Evolutionary conservation across 2,113 vertebrate species (phyloP).

Genomic region (Oreotrochilus melanogaster): DNA sequence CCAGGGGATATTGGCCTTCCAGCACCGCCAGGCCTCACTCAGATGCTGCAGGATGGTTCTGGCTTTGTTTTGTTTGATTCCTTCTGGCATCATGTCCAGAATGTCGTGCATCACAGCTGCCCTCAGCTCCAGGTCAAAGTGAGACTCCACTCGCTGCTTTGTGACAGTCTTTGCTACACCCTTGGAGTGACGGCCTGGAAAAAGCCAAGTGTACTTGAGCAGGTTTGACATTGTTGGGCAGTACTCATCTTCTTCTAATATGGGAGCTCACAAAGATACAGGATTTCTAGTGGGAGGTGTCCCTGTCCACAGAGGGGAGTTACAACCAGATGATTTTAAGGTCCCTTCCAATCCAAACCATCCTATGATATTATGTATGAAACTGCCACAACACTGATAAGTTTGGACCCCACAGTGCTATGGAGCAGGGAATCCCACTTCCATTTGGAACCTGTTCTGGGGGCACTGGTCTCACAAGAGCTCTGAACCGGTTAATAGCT

Average conservation of each 20-base stretch:
- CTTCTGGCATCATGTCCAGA: conserved; percentile 99
- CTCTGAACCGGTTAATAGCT: not conserved
- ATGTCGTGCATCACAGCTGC: conserved; percentile 99
- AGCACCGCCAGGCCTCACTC: conserved; percentile 98
- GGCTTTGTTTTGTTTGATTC: conserved; percentile 99
- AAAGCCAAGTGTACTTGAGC: not conserved
- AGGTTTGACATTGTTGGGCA: not conserved
- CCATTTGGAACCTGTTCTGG: not conserved
- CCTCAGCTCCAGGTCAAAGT: conserved; percentile 97
- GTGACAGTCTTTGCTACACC: conserved; percentile 98
- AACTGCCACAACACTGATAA: not conserved
- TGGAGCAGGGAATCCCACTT: not conserved
- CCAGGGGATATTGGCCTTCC: conserved; percentile 99
- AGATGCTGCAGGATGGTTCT: conserved; percentile 98
- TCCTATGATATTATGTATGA: not conserved
- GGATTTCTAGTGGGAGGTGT: not conserved
- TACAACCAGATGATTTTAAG: too few relatives aligned
- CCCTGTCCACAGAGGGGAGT: too few relatives aligned
- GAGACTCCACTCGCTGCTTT: conserved; percentile 98
- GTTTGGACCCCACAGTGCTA: not conserved
- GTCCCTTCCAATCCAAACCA: too few relatives aligned
- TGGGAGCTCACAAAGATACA: rapidly evolving
- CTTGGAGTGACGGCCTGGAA: conserved; percentile 95
- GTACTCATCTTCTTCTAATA: not conserved
- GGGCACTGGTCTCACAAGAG: not conserved